Base-by-base conservation (phyloP, 2,113 vertebrate species). In the Perca schrenkii region DNA sequence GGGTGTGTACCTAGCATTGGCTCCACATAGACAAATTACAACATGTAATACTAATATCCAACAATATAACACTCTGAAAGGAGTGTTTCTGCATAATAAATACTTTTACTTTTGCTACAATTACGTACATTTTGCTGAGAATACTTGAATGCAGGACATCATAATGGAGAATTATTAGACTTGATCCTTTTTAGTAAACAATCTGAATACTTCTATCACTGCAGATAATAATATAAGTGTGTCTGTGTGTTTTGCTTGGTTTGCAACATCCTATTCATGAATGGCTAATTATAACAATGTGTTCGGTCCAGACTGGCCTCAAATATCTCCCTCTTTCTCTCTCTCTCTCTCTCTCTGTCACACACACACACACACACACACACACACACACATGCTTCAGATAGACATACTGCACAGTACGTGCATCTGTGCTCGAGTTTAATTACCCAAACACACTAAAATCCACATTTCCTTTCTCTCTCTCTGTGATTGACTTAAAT, bases 271-370 rank as follows among this genome's bases (percentile, higher is more conserved):
- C 36, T 36, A 14, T 70, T 60, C 8, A 53, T 73, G 40, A 60
- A 0, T 52, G 74, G 49, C 43, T 83, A 74, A 86, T 89, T 74
- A 47, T 60, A 76, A 76, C 75, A 86, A 73, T 72, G 25, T 89
- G 81, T 80, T 67, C 67, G 40, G 34, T 84, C 34, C 70, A 64
- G 25, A 31, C 1, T 16, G 53, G 61, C 63, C 64, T 80, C 67
- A 57, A 62, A 21, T 12, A 17, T 54, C 52, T 54, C 21, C 11
- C 19, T 50, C 49, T 50, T 4, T 17, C 49, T 50, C 16, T 50
- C 17, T 52, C 50, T 52, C 6, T 52, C 17, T 52, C 17, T 19
- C 50, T 52, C 50, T 52, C 5, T 52, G 6, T 19, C 50, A n/a
- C n/a, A n/a, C n/a, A n/a, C n/a, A n/a, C 65, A 75, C 60, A 47